A percentile compares a stretch with the other conserved stretches of the same genome.
These are phyloP conservation scores for Stomorhina lunata DNA, from an alignment of 2,888 invertebrate genomes.

Conservation along the genomic window DNA sequence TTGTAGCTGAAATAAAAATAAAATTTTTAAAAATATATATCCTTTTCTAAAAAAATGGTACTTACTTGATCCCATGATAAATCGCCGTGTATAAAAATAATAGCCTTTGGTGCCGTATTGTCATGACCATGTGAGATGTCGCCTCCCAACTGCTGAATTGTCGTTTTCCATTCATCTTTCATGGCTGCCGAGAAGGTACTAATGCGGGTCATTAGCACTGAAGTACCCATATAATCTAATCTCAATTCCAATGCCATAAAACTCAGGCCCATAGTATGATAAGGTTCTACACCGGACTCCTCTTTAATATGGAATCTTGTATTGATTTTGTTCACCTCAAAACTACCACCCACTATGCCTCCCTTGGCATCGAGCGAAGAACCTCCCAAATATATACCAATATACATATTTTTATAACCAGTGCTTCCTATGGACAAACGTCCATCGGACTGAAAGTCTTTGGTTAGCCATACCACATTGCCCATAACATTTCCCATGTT, in stretches of 20 bases:
- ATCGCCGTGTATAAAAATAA: constrained; percentile 95
- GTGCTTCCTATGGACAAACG: constrained; percentile 95
- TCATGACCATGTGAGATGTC: constrained; percentile 67
- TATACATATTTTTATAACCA: constrained; percentile 95
- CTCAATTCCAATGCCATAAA: constrained; percentile 93
- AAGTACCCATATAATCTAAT: constrained; percentile 98
- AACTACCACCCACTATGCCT: constrained; percentile 97
- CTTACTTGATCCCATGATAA: constrained; percentile 92
- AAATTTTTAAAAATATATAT: background rate
- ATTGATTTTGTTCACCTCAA: constrained; percentile 93
- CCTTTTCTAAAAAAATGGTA: background rate
- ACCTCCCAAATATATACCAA: constrained; percentile 92
- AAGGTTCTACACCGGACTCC: constrained; percentile 93
- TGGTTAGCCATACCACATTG: constrained; percentile 95
- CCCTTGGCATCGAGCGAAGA: constrained; percentile 97
- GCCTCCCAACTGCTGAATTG: constrained; percentile 67
- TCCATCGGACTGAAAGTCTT: constrained; percentile 95
- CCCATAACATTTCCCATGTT: constrained; percentile 99
- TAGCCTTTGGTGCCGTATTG: constrained; percentile 83
- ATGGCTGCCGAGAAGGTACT: constrained; percentile 90
- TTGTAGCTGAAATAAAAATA: constrained; percentile 83
- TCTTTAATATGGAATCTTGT: constrained; percentile 94
- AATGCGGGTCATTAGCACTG: constrained; percentile 94
- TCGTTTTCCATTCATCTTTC: constrained; percentile 91
- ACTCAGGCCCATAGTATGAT: constrained; percentile 90